phyloP scores from a whole-genome alignment of 1,140 invertebrate genomes.

The Chironomus tepperi region DNA sequence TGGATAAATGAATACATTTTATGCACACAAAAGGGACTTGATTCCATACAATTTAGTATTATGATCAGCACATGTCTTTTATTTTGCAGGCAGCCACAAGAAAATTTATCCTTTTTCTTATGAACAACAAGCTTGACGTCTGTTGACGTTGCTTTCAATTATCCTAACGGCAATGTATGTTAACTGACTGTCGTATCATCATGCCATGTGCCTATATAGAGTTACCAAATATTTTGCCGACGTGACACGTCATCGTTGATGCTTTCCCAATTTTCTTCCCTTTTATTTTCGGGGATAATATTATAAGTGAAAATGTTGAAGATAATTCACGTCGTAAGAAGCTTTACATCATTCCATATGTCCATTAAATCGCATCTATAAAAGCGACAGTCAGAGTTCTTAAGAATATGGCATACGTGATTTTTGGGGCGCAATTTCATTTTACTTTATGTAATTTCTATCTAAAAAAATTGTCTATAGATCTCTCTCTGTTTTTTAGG shows the following conservation, averaged over 20 bases:
- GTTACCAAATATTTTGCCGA: too few relatives aligned
- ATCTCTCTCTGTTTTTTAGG: too few relatives aligned
- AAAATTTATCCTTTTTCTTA: neutral
- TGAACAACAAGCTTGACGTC: neutral
- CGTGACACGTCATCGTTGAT: neutral
- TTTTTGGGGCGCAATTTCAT: neutral
- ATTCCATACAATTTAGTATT: too few relatives aligned
- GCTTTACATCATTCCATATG: conserved; percentile 12
- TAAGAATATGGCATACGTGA: neutral
- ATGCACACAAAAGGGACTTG: too few relatives aligned
- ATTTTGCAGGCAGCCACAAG: neutral
- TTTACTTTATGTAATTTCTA: too few relatives aligned
- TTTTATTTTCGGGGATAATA: neutral
- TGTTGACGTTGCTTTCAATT: conserved; percentile 7
- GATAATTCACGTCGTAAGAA: neutral
- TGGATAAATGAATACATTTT: too few relatives aligned
- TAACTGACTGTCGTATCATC: neutral
- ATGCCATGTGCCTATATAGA: too few relatives aligned
- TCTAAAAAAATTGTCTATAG: too few relatives aligned
- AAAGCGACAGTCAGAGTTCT: neutral
- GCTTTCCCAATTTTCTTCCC: neutral
- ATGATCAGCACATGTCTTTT: too few relatives aligned
- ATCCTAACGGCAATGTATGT: neutral
- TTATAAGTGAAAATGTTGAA: neutral
- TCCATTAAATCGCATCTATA: conserved; percentile 2